Evolutionary conservation across 1,140 invertebrate species (phyloP), one percentile per base, ranked within the genome.

Genomic region (Thaumetopoea pityocampa): DNA sequence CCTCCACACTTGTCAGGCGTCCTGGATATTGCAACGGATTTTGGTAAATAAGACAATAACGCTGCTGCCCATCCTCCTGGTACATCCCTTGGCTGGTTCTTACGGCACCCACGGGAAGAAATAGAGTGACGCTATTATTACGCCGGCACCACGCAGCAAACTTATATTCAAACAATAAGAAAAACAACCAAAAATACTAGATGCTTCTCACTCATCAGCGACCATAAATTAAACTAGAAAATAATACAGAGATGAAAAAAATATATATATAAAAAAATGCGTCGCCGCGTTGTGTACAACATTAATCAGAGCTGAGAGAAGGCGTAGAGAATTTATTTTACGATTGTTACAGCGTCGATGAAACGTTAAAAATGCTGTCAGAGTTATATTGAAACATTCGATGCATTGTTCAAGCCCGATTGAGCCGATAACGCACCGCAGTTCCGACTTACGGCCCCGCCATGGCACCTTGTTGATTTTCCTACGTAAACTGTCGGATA

Each of bases 351-450:
- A 78, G 49, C 54, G 63, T 55, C 72, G 77, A 80, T 76, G 79
- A 83, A 81, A 83, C 79, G 74, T 81, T 81, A 78, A 83, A 83
- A 83, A 83, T 78, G 70, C 74, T 81, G 74, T 82, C 71, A 69
- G 63, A 50, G 63, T 54, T 73, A 78, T 81, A 79, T 79, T 79
- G 77, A 79, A 79, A 79, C 74, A 78, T 81, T 73, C 67, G 66
- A 72, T 45, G 70, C 70, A 83, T 83, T 83, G 79, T 83, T 79
- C 67, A 49, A 58, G 46, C 38, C 28, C 66, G 79, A 83, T 83
- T 59, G 66, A 47, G 51, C 49, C 63, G 78, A 82, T 78, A 82
- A 67, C 65, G 72, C 70, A 77, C 73, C 63, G 63, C 54, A 57
- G 66, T 65, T 62, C 64, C 67, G 64, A 61, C 59, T 47, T 51